Base-by-base conservation (phyloP, 2,113 vertebrate species). In the Gyps fulvus region DNA sequence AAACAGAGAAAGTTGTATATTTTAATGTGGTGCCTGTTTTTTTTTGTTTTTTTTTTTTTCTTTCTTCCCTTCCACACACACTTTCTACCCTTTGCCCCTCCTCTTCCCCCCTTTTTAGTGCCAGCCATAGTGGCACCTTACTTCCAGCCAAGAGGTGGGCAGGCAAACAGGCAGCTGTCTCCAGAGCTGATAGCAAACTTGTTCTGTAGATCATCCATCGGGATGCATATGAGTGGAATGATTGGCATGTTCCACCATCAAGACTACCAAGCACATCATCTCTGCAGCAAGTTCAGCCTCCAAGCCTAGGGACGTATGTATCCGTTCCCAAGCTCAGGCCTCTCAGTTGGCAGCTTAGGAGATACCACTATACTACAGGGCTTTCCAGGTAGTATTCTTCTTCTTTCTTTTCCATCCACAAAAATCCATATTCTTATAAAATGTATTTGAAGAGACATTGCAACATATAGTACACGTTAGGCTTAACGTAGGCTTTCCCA, bases 161-260 rank as follows among this genome's bases (percentile, higher is more conserved):
- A 98, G 97, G 97, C 97, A 98, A 96, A 97, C 95, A 98, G 98
- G 96, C 98, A 98, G 97, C 97, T 98, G 97, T 96, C 95, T 98
- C 90, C 97, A 98, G 97, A 98, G 96, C 97, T 98, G 97, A 84
- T 95, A 98, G 96, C 97, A 98, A 96, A 97, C 94, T 96, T 97
- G 95, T 97, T 98, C 52, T 95, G 90, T 98, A 98, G 97, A 97
- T 89, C 93, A 97, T 92, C 87, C 93, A 97, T 97, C 96, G 76
- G 97, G 96, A 97, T 98, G 97, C 95, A 95, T 97, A 95, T 91
- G 95, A 98, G 95, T 98, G 98, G 74, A 92, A 86, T 97, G 97
- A 95, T 98, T 98, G 98, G 90, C 97, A 98, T 97, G 95, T 97
- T 98, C 97, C 97, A 95, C 93, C 97, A 96, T 98, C 82, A 67